Evolutionary conservation across 2,113 vertebrate species (phyloP), one percentile per base, ranked within the genome.

Genomic region (Tragelaphus buxtoni): DNA sequence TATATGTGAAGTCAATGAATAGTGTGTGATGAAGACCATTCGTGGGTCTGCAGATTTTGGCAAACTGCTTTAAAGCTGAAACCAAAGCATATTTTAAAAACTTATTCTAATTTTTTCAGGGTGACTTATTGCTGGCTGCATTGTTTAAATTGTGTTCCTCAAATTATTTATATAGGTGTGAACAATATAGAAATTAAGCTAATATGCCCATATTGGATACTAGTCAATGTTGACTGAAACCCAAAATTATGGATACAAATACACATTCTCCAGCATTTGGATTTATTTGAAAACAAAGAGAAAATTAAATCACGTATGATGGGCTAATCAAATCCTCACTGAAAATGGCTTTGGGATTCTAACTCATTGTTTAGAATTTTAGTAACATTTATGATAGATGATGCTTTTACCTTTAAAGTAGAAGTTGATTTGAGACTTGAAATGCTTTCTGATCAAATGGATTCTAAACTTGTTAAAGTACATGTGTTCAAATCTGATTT

Each of bases 281-380:
- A 49, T 81, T 92, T 94, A 79, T 87, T 95, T 95, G 58, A 95
- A 94, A 95, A 51, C 63, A 91, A 77, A 84, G 39, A 53, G 94
- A 22, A 90, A 76, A 32, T 82, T 83, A 95, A 92, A 90, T 93
- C 58, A 55, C 10, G 32, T 77, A 4, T 61, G 89, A 49, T 58
- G 81, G 22, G 28, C 69, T 91, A 97, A 90, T 93, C 35, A 72
- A 77, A 93, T 81, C 94, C 69, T 42, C 56, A 58, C 9, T 80
- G 39, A 85, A 83, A 84, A 77, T 95, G 47, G 26, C 55, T 94
- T 97, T 91, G 35, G 88, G 26, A 32, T 12, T 90, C 47, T 17
- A 85, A 72, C 61, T 94, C n/a, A 35, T 95, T 72, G n/a, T 91
- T 92, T 90, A 94, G 91, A 83, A 56, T 90, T 90, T 93, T 77